Conservation (phyloP, 2,113 vertebrate species). For the Monarcha castaneiventris region DNA sequence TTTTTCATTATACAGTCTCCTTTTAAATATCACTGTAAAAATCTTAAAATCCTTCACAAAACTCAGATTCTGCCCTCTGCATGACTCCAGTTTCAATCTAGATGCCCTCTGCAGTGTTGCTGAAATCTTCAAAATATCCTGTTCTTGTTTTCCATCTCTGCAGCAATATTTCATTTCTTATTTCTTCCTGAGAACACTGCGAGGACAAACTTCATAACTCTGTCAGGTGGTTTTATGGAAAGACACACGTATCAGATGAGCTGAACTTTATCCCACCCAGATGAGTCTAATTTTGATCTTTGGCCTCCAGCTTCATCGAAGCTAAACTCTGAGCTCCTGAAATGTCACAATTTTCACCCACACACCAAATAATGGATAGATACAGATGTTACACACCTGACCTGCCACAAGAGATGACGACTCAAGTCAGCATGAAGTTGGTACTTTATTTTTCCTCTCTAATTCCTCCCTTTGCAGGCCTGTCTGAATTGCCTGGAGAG, state of each 20-base stretch:
- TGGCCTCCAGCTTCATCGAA: background rate
- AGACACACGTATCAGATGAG: background rate
- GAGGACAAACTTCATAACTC: background rate
- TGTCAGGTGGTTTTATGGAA: background rate
- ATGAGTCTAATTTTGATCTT: slow-evolving; percentile 16
- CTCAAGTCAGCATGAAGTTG: background rate
- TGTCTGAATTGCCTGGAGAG: background rate
- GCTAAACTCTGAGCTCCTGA: slow-evolving; percentile 7
- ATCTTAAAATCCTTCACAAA: background rate
- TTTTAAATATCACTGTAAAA: background rate
- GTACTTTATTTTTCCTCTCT: background rate
- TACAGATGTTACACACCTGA: background rate
- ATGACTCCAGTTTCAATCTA: background rate
- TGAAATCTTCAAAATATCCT: background rate
- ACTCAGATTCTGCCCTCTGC: background rate
- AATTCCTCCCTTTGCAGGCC: background rate
- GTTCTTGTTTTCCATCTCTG: background rate
- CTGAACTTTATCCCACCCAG: background rate
- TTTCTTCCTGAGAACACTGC: background rate
- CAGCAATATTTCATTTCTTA: background rate
- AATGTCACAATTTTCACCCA: slow-evolving; percentile 19
- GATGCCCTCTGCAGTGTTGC: background rate
- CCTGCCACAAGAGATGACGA: background rate
- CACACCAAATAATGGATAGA: background rate
- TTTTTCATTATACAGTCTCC: background rate